A percentile compares a stretch with the other conserved stretches of the same genome.
phyloP scores from a whole-genome alignment of 2,888 invertebrate species.

The Tetranychus truncatus region DNA sequence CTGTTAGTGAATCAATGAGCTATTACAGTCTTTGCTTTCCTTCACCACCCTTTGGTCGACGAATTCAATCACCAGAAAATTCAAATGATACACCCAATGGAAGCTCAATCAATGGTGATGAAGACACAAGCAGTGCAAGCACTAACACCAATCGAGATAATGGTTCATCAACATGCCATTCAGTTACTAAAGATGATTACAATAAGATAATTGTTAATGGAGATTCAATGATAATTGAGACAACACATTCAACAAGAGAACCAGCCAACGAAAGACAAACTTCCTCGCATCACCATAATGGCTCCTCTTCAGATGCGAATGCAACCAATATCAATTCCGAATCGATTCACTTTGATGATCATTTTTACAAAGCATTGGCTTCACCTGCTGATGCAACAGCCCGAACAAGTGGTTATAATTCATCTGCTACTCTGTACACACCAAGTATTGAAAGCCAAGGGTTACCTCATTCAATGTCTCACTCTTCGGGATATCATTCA shows the following conservation, averaged over 20 bases:
- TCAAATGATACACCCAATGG: not conserved
- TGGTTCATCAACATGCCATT: not conserved
- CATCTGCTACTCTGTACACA: slow-evolving; percentile 19
- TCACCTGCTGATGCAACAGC: not conserved
- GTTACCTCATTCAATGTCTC: slow-evolving; percentile 26
- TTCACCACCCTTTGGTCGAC: slow-evolving; percentile 17
- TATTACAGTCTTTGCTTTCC: slow-evolving; percentile 23
- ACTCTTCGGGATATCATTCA: slow-evolving; percentile 27
- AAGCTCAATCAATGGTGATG: not conserved
- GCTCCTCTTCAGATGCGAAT: not conserved
- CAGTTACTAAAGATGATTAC: not conserved
- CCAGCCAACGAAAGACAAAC: not conserved
- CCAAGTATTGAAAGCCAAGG: slow-evolving; percentile 23
- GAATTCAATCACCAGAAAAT: slow-evolving; percentile 10
- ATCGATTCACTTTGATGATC: slow-evolving; percentile 9
- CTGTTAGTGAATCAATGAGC: slow-evolving; percentile 22
- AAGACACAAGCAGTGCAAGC: not conserved
- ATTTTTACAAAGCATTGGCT: slow-evolving; percentile 8
- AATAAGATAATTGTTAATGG: not conserved
- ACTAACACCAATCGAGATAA: not conserved
- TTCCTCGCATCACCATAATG: not conserved
- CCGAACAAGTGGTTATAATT: slow-evolving; percentile 8
- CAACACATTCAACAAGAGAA: not conserved
- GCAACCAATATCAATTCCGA: not conserved
- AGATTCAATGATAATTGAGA: not conserved